Evolutionary conservation across 2,888 invertebrate genomes (phyloP), one percentile per base, ranked within the genome.

Genomic region (Tetragonula carbonaria): DNA sequence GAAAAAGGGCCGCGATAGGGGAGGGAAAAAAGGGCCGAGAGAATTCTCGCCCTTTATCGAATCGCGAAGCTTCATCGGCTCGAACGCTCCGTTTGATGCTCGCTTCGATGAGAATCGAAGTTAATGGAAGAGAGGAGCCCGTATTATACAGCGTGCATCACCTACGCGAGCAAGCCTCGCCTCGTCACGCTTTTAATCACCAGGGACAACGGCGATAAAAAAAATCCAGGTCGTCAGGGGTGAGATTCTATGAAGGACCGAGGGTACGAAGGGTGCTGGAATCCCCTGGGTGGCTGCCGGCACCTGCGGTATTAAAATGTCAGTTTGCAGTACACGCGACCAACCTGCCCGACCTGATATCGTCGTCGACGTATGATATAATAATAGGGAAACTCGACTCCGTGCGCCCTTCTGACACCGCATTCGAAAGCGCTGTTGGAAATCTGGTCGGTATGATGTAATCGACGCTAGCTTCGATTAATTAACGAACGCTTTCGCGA

Each of bases 201-300:
- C 73, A 65, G 85, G 75, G 79, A 87, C 81, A 78, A 80, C 79
- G 74, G 74, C 83, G 86, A 84, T 87, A 86, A 89, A 87, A 80
- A 88, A 80, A 89, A 87, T 90, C 86, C 88, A 86, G 85, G 83
- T 88, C 86, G 86, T 53, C 63, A 95, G 66, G 78, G 80, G 53
- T 51, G 74, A 71, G 95, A 90, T 95, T 95, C 91, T 95, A 95
- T 45, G 94, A 95, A 68, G 21, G 95, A 95, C 4, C 4, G 95
- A 95, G 87, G 95, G 95, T 13, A 95, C 95, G 80, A 95, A 94
- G 88, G 95, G 95, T 3, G 95, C 95, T 18, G 95, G 95, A 70
- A 78, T 84, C 84, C 76, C 84, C 70, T 0, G 45, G 45, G 33
- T 18, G 13, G 73, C 66, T 63, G 70, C 21, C 55, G 55, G n/a